phyloP scores from a whole-genome alignment of 1,140 invertebrate species.

The Cepaea nemoralis region DNA sequence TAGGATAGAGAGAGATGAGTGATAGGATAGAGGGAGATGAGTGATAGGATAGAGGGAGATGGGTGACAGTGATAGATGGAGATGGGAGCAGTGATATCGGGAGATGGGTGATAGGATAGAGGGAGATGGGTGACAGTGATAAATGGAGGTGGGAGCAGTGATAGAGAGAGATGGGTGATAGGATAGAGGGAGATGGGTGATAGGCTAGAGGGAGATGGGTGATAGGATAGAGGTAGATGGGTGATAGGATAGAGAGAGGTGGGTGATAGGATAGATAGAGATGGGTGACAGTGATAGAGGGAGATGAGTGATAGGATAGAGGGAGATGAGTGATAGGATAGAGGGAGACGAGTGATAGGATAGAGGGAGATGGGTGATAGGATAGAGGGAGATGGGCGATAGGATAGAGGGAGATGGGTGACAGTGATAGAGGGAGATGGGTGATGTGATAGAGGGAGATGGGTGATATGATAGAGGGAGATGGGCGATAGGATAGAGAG shows the following conservation, averaged over 20 bases:
- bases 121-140: background rate
- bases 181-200: background rate
- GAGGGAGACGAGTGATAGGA: background rate
- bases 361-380: too few species aligned
- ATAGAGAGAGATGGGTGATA: background rate
- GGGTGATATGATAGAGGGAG: too few species aligned
- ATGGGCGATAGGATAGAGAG: too few species aligned
- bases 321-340: background rate
- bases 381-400: background rate
- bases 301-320: background rate
- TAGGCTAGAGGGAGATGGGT: too few species aligned
- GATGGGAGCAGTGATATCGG: background rate
- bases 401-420: too few species aligned
- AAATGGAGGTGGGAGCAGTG: background rate
- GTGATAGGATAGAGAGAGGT: background rate
- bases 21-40: too few species aligned
- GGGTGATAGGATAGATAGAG: background rate
- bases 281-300: constrained; percentile 21
- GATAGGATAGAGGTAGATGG: too few species aligned
- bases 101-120: too few species aligned
- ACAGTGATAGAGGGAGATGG: too few species aligned
- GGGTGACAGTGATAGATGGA: constrained; percentile 2
- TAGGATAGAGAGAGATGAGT: too few species aligned
- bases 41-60: too few species aligned
- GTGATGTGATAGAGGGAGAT: too few species aligned